Percentiles rank a stretch among this genome's conserved stretches.
Conservation (phyloP, 2,797 vertebrate genomes). For the Muscicapa comitata region DNA sequence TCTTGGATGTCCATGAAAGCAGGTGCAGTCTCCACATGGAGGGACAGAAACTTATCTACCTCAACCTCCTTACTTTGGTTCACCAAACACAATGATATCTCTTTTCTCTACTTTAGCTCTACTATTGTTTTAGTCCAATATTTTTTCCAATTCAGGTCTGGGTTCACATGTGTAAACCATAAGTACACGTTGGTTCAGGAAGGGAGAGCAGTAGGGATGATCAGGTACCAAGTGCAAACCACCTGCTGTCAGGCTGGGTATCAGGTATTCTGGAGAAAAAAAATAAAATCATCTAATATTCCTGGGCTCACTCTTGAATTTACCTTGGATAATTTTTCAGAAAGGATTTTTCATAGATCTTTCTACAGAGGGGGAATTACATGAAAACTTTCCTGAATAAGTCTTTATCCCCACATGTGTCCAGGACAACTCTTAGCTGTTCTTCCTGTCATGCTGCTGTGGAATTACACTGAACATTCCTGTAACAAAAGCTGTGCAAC, state of each 20-base stretch:
- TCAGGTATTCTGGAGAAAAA: background rate
- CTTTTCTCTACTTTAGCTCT: background rate
- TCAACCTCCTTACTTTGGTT: background rate
- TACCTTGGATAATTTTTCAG: background rate
- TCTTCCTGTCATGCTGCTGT: background rate
- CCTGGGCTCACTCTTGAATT: background rate
- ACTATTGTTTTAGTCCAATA: background rate
- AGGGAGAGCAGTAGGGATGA: background rate
- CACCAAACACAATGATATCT: background rate
- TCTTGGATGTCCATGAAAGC: background rate
- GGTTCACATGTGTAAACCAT: background rate
- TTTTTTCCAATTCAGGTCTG: background rate
- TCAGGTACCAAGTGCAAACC: background rate
- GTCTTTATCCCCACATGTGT: accelerated
- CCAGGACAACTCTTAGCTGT: background rate
- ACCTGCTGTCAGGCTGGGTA: background rate
- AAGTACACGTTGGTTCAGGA: accelerated
- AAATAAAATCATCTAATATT: background rate
- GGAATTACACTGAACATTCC: background rate
- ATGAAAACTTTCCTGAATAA: background rate
- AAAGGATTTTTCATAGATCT: background rate
- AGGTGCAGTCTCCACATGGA: background rate
- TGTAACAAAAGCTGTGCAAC: background rate
- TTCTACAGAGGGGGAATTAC: background rate
- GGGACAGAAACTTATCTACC: background rate